Conservation (phyloP, 1,140 invertebrate species). For the Bicyclus anynana region DNA sequence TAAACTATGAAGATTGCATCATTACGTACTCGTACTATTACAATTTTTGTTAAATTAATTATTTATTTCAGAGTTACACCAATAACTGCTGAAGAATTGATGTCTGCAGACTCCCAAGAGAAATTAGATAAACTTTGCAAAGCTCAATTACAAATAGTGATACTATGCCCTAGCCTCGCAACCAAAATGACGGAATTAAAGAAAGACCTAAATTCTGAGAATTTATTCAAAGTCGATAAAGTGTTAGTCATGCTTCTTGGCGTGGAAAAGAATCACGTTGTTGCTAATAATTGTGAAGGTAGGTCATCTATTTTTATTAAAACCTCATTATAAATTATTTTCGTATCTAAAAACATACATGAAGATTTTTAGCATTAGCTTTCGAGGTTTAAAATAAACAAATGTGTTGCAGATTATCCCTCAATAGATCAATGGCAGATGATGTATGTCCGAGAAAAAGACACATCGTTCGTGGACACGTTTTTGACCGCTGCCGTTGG, state of each 20-base stretch:
- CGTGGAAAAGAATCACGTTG: slow-evolving; percentile 73
- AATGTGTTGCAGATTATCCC: slow-evolving; percentile 78
- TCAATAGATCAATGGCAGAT: slow-evolving; percentile 87
- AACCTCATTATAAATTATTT: slow-evolving; percentile 3
- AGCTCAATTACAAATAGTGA: slow-evolving; percentile 86
- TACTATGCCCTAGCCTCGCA: slow-evolving; percentile 86
- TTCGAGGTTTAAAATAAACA: background rate
- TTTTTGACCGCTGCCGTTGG: slow-evolving; percentile 86
- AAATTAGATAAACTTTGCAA: slow-evolving; percentile 79
- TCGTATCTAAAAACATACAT: background rate
- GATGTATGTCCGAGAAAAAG: slow-evolving; percentile 86
- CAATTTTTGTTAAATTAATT: background rate
- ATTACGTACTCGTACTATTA: background rate
- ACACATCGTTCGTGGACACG: slow-evolving; percentile 88
- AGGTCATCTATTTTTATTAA: slow-evolving; percentile 19
- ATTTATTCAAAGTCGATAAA: slow-evolving; percentile 82
- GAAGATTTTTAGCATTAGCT: no score
- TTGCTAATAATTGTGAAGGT: slow-evolving; percentile 59
- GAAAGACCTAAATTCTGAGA: slow-evolving; percentile 78
- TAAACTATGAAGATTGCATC: background rate
- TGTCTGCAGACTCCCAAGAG: slow-evolving; percentile 75
- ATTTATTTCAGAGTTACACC: slow-evolving; percentile 81
- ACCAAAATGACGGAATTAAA: slow-evolving; percentile 79
- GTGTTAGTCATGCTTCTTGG: slow-evolving; percentile 88
- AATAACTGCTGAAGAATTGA: slow-evolving; percentile 84